These are phyloP conservation scores for Sebastiscus tertius DNA, from an alignment of 2,797 vertebrate genomes.

Conservation along the genomic window DNA sequence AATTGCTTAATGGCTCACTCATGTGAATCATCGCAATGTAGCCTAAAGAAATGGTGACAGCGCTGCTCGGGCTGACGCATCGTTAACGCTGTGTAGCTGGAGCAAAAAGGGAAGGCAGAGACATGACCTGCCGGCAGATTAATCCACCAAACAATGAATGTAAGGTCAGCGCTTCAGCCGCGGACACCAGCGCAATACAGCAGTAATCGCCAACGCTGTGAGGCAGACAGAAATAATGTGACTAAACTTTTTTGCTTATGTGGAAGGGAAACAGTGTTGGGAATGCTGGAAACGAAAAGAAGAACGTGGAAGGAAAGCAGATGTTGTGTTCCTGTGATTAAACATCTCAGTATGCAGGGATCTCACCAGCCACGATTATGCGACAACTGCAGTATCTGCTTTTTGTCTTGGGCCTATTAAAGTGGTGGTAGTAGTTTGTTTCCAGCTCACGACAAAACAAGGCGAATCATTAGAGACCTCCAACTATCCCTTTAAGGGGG, in stretches of 20 bases:
- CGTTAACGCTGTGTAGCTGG: conserved; percentile 43
- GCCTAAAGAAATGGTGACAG: conserved; percentile 57
- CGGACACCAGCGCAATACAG: background rate
- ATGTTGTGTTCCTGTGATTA: conserved; percentile 44
- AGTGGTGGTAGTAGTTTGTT: no score
- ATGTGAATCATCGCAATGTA: conserved; percentile 61
- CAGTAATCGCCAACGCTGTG: conserved; percentile 42
- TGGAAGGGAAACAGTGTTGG: conserved; percentile 35
- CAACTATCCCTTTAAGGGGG: conserved; percentile 30
- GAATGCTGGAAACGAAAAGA: background rate
- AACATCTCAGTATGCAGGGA: conserved; percentile 42
- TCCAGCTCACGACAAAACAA: conserved; percentile 1
- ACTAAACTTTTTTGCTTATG: conserved; percentile 4
- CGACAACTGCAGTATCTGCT: conserved; percentile 19
- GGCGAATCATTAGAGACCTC: conserved; percentile 23
- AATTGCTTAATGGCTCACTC: conserved; percentile 71
- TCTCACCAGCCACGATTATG: conserved; percentile 28
- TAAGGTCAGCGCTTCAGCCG: conserved; percentile 50
- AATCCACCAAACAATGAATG: conserved; percentile 50
- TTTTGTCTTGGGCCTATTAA: background rate
- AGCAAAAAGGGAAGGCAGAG: conserved; percentile 37
- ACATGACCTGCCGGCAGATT: conserved; percentile 54
- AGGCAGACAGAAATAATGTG: conserved; percentile 43
- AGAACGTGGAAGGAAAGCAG: conserved; percentile 19
- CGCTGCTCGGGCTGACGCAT: conserved; percentile 35